These are phyloP conservation scores for Lypha dubia DNA, from an alignment of 2,888 invertebrate species.

Conservation along the genomic window DNA sequence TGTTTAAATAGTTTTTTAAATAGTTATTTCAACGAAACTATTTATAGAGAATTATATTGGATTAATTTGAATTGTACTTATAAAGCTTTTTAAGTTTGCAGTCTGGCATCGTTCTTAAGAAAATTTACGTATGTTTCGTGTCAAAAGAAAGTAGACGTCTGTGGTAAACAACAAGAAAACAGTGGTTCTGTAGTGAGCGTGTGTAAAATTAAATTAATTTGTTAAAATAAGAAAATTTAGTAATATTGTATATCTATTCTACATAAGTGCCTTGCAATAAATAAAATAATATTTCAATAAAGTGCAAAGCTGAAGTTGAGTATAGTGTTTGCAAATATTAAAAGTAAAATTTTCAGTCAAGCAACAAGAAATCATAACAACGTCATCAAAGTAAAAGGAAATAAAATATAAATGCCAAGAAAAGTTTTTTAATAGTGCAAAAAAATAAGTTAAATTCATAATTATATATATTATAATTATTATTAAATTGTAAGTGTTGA, in stretches of 20 bases:
- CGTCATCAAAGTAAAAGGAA: conserved; percentile 63
- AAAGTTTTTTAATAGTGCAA: not conserved
- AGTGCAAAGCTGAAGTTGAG: not conserved
- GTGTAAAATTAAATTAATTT: conserved; percentile 34
- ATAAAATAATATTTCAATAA: not conserved
- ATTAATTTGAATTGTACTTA: no score
- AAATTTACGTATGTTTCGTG: conserved; percentile 27
- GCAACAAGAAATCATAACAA: conserved; percentile 55
- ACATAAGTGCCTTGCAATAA: conserved; percentile 31
- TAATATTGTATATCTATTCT: no score
- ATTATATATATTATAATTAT: not conserved
- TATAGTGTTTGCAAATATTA: conserved; percentile 4
- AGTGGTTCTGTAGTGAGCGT: conserved; percentile 21
- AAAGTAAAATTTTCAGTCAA: conserved; percentile 16
- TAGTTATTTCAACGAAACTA: not conserved
- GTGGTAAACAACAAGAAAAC: conserved; percentile 58
- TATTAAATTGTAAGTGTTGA: conserved; percentile 7
- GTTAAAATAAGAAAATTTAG: conserved; percentile 27
- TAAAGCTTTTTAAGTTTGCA: no score
- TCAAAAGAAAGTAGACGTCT: conserved; percentile 23
- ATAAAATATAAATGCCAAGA: conserved; percentile 21
- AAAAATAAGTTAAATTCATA: not conserved
- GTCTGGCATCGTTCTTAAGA: conserved; percentile 29
- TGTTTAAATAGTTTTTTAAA: not conserved
- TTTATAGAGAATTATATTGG: not conserved